These are phyloP conservation scores for Ailuropoda melanoleuca DNA, from an alignment of 2,113 vertebrate genomes.

Conservation along the genomic window DNA sequence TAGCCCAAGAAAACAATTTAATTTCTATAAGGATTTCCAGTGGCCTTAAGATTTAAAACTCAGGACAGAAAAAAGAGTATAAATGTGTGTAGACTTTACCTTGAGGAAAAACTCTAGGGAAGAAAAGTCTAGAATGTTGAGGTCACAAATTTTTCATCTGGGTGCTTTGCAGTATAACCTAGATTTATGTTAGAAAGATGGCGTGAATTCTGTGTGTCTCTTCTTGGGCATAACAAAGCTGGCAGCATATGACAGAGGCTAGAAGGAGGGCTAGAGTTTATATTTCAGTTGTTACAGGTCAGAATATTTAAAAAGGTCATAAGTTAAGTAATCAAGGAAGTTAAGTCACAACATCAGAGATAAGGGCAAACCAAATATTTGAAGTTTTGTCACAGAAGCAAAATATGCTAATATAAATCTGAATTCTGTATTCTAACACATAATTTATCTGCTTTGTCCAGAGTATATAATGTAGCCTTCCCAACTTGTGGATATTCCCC, in stretches of 20 bases:
- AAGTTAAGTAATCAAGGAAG: not conserved
- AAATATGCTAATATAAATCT: not conserved
- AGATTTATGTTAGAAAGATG: not conserved
- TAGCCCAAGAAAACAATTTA: not conserved
- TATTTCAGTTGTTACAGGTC: not conserved
- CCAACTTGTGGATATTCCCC: not conserved
- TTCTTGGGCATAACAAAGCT: not conserved
- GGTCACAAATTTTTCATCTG: not conserved
- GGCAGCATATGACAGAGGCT: not conserved
- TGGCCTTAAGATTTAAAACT: not conserved
- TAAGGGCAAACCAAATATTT: not conserved
- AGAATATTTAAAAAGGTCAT: not conserved
- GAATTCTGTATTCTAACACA: not conserved
- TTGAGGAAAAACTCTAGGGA: not conserved
- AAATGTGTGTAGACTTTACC: not conserved
- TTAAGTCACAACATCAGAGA: not conserved
- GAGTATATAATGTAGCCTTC: not conserved
- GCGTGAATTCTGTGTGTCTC: not conserved
- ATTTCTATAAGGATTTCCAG: not conserved
- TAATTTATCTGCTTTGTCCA: not conserved
- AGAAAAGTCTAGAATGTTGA: not conserved
- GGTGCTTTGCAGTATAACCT: not conserved
- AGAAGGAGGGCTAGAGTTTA: not conserved
- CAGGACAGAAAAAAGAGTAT: not conserved
- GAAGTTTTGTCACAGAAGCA: not conserved